Conservation (phyloP, 92 coral and sea anemone genomes). For the Heliopora coerulea region DNA sequence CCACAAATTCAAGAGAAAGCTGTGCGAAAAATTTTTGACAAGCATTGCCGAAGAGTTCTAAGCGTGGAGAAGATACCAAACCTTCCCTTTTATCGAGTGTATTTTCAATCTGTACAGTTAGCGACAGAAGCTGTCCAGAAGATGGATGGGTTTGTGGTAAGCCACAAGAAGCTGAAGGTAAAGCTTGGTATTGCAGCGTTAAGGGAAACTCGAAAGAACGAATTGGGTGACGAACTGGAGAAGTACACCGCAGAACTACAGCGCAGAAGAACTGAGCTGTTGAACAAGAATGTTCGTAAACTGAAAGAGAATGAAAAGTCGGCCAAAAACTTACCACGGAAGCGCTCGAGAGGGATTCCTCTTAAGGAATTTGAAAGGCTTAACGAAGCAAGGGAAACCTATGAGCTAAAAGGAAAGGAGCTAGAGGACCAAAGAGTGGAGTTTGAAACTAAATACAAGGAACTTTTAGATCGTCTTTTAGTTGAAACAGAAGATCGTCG, state of each 20-base stretch:
- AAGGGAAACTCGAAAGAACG: neutral
- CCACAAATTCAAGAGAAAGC: neutral
- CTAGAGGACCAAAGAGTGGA: conserved; percentile 50
- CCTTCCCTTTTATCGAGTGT: conserved; percentile 1
- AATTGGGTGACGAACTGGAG: neutral
- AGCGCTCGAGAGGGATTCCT: conserved; percentile 24
- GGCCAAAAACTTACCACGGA: neutral
- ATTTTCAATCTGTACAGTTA: conserved; percentile 22
- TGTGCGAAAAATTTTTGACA: neutral
- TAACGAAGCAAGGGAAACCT: conserved; percentile 42
- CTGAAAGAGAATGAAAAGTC: neutral
- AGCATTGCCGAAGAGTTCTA: conserved; percentile 20
- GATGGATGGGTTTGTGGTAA: conserved; percentile 6
- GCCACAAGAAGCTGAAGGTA: conserved; percentile 5
- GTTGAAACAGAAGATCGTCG: conserved; percentile 25
- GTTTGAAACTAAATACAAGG: conserved; percentile 36
- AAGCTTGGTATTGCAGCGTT: neutral
- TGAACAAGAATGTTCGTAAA: neutral
- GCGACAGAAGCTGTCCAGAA: neutral
- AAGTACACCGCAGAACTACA: conserved; percentile 3
- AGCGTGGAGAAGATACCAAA: neutral
- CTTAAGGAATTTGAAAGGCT: conserved; percentile 47
- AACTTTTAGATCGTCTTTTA: conserved; percentile 35
- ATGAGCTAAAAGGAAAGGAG: conserved; percentile 59
- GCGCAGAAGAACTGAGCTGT: conserved; percentile 21